These are phyloP conservation scores for Sesia apiformis DNA, from an alignment of 2,888 invertebrate genomes.

Conservation along the genomic window DNA sequence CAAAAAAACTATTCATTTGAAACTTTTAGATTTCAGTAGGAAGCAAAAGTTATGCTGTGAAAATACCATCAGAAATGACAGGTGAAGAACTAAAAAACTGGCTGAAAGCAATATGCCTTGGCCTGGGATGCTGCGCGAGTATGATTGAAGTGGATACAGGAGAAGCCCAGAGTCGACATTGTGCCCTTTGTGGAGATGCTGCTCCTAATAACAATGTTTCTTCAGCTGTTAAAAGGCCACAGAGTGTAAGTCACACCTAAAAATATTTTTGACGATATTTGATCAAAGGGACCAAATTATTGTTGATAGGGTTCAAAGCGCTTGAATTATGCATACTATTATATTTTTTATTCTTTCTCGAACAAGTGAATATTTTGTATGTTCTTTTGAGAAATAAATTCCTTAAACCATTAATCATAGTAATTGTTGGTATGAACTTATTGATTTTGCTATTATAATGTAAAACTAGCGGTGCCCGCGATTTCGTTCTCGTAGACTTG, in stretches of 20 bases:
- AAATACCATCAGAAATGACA: constrained; percentile 67
- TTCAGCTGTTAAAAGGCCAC: constrained; percentile 46
- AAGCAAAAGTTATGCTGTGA: constrained; percentile 68
- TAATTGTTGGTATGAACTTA: too few species aligned
- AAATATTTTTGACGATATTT: too few species aligned
- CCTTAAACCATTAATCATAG: too few species aligned
- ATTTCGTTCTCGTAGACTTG: too few species aligned
- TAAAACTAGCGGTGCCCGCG: too few species aligned
- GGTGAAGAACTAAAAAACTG: constrained; percentile 65
- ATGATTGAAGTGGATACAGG: constrained; percentile 69
- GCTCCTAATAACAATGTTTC: constrained; percentile 41
- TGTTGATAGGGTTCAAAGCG: too few species aligned
- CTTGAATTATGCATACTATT: too few species aligned
- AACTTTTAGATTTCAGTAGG: constrained; percentile 49
- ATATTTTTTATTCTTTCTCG: too few species aligned
- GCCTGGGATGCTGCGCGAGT: constrained; percentile 72
- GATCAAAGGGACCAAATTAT: too few species aligned
- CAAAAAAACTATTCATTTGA: neutral
- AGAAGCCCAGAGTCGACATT: constrained; percentile 56
- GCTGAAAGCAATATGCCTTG: constrained; percentile 64
- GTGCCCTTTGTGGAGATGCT: constrained; percentile 56
- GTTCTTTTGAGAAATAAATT: too few species aligned
- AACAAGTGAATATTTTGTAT: too few species aligned
- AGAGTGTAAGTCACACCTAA: constrained; percentile 32
- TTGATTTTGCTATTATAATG: too few species aligned